phyloP scores from a whole-genome alignment of 2,888 invertebrate species.

The Eledone cirrhosa region DNA sequence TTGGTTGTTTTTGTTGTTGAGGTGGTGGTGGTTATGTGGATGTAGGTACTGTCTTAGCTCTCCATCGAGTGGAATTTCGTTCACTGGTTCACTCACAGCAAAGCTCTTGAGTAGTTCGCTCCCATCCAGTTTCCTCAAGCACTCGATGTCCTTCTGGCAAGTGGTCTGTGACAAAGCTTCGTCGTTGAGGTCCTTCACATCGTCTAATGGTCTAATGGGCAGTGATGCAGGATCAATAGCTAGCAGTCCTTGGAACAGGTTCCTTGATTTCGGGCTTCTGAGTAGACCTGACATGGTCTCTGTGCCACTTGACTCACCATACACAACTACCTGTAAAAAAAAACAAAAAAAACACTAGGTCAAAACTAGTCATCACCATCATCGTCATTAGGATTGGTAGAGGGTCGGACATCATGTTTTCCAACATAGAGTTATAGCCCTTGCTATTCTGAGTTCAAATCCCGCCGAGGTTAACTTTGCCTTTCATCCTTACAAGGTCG shows the following conservation, averaged over 20 bases:
- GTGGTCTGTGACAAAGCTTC: neutral
- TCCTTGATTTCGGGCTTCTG: neutral
- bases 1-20: neutral
- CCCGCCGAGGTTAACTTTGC: too few species aligned
- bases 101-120: neutral
- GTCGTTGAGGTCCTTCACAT: neutral
- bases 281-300: conserved; percentile 3
- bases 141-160: neutral
- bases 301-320: conserved; percentile 2
- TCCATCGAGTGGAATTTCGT: too few species aligned
- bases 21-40: neutral
- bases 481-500: too few species aligned
- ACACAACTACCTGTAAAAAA: conserved; percentile 19
- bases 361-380: neutral
- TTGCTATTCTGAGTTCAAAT: too few species aligned
- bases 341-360: neutral
- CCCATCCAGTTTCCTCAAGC: neutral
- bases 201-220: neutral
- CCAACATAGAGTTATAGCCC: too few species aligned
- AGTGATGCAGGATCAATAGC: conserved; percentile 4
- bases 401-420: too few species aligned
- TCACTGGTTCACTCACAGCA: neutral
- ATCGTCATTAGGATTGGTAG: too few species aligned
- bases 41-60: too few species aligned
- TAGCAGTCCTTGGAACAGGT: conserved; percentile 10